Evolutionary conservation across 2,113 vertebrate species (phyloP), one percentile per base, ranked within the genome.

Genomic region (Ptychochromis oligacanthus): DNA sequence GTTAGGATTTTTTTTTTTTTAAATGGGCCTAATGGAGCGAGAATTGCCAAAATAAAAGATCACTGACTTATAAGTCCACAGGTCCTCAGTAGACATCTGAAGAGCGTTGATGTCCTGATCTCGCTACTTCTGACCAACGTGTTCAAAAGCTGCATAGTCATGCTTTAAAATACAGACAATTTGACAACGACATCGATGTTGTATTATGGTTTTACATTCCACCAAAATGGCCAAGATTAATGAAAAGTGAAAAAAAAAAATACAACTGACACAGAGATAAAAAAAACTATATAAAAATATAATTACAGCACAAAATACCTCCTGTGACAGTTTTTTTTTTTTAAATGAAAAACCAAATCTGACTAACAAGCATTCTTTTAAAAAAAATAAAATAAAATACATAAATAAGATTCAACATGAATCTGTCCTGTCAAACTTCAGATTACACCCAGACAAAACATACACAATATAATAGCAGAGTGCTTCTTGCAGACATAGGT

Each of bases 381-480:
- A 24, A 65, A 65, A 5, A 2, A 4, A 4, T n/a, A n/a, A n/a
- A n/a, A n/a, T n/a, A n/a, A n/a, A n/a, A n/a, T n/a, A n/a, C n/a
- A n/a, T 6, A 13, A 2, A 64, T 14, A 38, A 38, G 28, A 36
- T 62, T 62, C 31, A 62, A 62, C 0, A 62, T 62, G 18, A 62
- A n/a, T n/a, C n/a, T n/a, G 60, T 34, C 60, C 60, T 62, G 61
- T 64, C 61, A 40, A 24, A 40, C 61, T 40, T n/a, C 17, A 3
- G 57, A 56, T 64, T 61, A 52, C 40, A 67, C 7, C 70, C 83
- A 59, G 31, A 60, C 49, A 77, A n/a, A 22, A 79, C 5, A 59
- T 1, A 67, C 58, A 74, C 52, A 17, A 40, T 31, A 24, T 76
- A 85, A 85, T 74, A 79, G 82, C 80, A 79, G 64, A 43, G 52